These are phyloP conservation scores for Monodelphis domestica DNA, from an alignment of 2,797 vertebrate species.

Conservation along the genomic window DNA sequence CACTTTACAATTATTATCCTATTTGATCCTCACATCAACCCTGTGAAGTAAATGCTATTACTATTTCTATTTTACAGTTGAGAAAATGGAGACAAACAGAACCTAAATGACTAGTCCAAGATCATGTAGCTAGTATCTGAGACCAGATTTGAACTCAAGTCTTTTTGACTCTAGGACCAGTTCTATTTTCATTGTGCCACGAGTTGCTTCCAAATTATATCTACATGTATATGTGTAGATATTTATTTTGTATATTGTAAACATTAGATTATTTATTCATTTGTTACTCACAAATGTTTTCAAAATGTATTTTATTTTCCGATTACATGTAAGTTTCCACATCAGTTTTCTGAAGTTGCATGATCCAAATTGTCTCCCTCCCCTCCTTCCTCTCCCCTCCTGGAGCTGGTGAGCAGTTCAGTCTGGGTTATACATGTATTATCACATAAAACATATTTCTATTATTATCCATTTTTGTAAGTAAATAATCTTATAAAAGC, in stretches of 20 bases:
- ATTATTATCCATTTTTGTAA: too few relatives aligned
- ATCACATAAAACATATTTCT: too few relatives aligned
- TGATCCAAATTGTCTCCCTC: too few relatives aligned
- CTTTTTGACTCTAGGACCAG: neutral
- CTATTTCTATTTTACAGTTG: neutral
- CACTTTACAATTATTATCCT: neutral
- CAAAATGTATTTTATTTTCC: neutral
- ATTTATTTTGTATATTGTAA: slow-evolving; percentile 5
- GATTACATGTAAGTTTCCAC: too few relatives aligned
- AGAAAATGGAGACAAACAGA: neutral
- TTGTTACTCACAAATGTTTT: slow-evolving; percentile 2
- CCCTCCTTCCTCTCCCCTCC: too few relatives aligned
- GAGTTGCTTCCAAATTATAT: neutral
- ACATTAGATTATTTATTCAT: neutral
- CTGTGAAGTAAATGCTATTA: neutral
- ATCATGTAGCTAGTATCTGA: neutral
- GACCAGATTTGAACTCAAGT: neutral
- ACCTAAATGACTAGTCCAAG: neutral
- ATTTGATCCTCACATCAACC: neutral
- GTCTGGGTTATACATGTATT: too few relatives aligned
- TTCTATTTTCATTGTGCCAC: neutral
- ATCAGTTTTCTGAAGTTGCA: too few relatives aligned
- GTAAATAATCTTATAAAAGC: too few relatives aligned
- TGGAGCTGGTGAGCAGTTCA: too few relatives aligned
- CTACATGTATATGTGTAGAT: neutral